Conservation (phyloP, 2,888 invertebrate species). For the Esperia sulphurella region DNA sequence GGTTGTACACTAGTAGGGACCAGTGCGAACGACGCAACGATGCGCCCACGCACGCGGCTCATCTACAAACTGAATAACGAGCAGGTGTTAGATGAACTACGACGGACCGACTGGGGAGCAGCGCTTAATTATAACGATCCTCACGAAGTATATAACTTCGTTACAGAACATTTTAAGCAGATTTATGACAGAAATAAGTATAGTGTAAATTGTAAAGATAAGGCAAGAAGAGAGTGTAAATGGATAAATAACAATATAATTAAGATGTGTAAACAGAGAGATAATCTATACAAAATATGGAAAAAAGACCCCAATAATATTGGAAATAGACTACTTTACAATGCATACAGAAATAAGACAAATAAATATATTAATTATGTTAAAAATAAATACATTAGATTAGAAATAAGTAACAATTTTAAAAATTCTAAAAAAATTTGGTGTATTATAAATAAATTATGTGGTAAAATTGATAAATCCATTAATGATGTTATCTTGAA, state of each 20-base stretch:
- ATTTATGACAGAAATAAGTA: not conserved
- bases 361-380: slow-evolving; percentile 7
- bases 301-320: slow-evolving; percentile 1
- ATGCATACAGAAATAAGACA: slow-evolving; percentile 12
- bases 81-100: not conserved
- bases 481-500: slow-evolving; percentile 7
- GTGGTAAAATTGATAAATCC: slow-evolving; percentile 7
- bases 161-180: not conserved
- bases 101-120: not conserved
- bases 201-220: not conserved
- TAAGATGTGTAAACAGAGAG: slow-evolving; percentile 8
- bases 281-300: slow-evolving; percentile 6
- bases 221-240: slow-evolving; percentile 2
- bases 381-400: slow-evolving; percentile 7
- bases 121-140: not conserved
- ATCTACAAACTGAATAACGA: not conserved
- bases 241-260: slow-evolving; percentile 5
- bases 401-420: slow-evolving; percentile 9
- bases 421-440: slow-evolving; percentile 10
- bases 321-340: slow-evolving; percentile 8
- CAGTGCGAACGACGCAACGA: not conserved
- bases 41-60: too few species aligned
- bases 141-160: slow-evolving; percentile 3
- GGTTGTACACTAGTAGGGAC: not conserved
- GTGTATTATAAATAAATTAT: slow-evolving; percentile 8